Conservation (phyloP, 2,797 vertebrate genomes). For the Delichon dasypus region DNA sequence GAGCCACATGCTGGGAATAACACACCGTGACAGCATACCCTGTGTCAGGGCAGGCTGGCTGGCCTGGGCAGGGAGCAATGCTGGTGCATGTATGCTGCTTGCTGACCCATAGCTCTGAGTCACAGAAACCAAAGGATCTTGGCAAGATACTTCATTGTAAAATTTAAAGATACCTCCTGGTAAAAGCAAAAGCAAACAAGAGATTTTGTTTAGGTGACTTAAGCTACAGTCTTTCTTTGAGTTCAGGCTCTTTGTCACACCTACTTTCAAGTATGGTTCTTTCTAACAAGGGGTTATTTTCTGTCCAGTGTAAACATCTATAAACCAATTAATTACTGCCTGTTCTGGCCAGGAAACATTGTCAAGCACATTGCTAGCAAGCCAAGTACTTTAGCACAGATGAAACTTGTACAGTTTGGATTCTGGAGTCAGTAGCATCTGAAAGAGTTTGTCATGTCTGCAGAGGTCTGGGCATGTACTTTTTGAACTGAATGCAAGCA, state of each 20-base stretch:
- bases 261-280: not conserved
- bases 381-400: not conserved
- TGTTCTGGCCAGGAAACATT: not conserved
- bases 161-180: not conserved
- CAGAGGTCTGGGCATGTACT: not conserved
- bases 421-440: not conserved
- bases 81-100: not conserved
- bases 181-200: not conserved
- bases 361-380: not conserved
- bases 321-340: conserved; percentile 1
- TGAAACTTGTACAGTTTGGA: not conserved
- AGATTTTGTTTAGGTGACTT: not conserved
- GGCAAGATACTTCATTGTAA: not conserved
- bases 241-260: not conserved
- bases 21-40: rapidly evolving
- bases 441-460: not conserved
- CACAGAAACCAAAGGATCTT: not conserved
- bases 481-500: not conserved
- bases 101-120: not conserved
- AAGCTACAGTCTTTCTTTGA: not conserved
- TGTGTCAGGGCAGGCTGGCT: not conserved
- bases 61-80: not conserved
- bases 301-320: not conserved
- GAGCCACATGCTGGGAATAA: not conserved
- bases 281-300: not conserved